phyloP scores from a whole-genome alignment of 2,888 invertebrate species.

The Trichopoda pennipes region DNA sequence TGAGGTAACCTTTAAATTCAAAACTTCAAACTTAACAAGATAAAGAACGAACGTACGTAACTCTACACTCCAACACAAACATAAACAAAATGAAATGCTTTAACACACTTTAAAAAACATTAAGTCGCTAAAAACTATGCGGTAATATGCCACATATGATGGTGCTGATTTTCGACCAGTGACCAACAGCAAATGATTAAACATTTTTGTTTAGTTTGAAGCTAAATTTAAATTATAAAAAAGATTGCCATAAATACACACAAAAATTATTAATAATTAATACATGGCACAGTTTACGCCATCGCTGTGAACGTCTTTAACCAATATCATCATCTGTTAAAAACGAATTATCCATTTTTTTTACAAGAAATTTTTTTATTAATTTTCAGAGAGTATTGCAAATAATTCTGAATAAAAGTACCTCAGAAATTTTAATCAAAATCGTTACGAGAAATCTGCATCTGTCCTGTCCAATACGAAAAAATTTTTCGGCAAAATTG shows the following conservation, averaged over 20 bases:
- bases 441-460: no score
- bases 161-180: slow-evolving; percentile 66
- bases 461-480: no score
- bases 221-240: slow-evolving; percentile 68
- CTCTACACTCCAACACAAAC: slow-evolving; percentile 13
- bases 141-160: slow-evolving; percentile 24
- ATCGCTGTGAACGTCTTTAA: slow-evolving; percentile 62
- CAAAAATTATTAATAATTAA: slow-evolving; percentile 60
- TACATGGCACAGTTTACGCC: slow-evolving; percentile 60
- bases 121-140: slow-evolving; percentile 24
- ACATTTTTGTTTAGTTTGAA: slow-evolving; percentile 71
- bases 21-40: slow-evolving; percentile 68
- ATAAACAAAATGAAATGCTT: slow-evolving; percentile 1
- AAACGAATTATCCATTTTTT: slow-evolving; percentile 61
- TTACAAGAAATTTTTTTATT: no score
- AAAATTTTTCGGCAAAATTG: no score
- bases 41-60: slow-evolving; percentile 60
- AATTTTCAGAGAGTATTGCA: no score
- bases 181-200: slow-evolving; percentile 76
- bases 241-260: slow-evolving; percentile 29
- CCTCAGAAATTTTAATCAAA: no score
- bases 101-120: background rate
- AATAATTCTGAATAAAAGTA: no score
- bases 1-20: slow-evolving; percentile 69
- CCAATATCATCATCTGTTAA: slow-evolving; percentile 68